Base-by-base conservation (phyloP, 2,797 vertebrate genomes). In the Sphenodon punctatus region DNA sequence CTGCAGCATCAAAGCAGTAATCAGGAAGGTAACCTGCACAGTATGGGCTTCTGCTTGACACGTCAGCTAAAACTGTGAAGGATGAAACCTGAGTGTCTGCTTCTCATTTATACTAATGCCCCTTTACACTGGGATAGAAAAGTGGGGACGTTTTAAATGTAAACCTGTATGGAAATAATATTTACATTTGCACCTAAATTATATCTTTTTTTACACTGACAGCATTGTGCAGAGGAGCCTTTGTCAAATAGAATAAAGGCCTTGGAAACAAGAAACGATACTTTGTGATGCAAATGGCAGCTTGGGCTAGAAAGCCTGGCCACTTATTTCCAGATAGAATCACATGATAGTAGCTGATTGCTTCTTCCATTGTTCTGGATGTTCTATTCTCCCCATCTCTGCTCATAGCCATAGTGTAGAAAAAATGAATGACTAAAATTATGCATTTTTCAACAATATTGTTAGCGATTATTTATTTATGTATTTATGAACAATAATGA, bases 111-210 rank as follows among this genome's bases (percentile, higher is more conserved):
- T 25, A 5, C 65, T 3, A 36, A 58, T 32, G 11, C 32, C 12
- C 58, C 32, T 58, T 58, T 58, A 22, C 34, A 34, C 55, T 34
- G 20, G 2, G 68, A 69, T 61, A 16, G 43, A 16, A 39, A 56
- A 16, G 10, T 38, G 51, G 16, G 78, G 55, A 7, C 2, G 0
- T 4, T n/a, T n/a, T n/a, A n/a, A n/a, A n/a, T n/a, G n/a, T n/a
- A n/a, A n/a, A n/a, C n/a, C n/a, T n/a, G n/a, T n/a, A n/a, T n/a
- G n/a, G n/a, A n/a, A n/a, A n/a, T n/a, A n/a, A n/a, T n/a, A n/a
- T n/a, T n/a, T n/a, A n/a, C 73, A 27, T n/a, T 67, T 34, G 58
- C 12, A 53, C 4, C 64, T 61, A 8, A 9, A 20, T 1, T 43
- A 66, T 11, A 64, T 19, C 72, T 46, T 5, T 45, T 14, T 19